These are phyloP conservation scores for Dryomyza anilis DNA, from an alignment of 2,888 invertebrate species.

Conservation along the genomic window DNA sequence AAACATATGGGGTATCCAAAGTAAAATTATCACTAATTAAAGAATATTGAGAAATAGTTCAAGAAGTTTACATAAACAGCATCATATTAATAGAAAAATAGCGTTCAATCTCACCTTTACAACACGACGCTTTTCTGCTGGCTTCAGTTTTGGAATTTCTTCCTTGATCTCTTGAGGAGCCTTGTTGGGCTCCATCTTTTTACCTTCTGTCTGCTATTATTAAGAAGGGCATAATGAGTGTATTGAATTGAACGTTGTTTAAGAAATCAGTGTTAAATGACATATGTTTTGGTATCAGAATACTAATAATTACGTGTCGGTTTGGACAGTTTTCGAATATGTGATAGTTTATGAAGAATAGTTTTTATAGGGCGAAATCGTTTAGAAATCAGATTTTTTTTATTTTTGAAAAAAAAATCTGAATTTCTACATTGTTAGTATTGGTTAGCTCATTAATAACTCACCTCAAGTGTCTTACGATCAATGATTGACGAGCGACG, in stretches of 20 bases:
- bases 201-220: conserved; percentile 45
- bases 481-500: conserved; percentile 54
- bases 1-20: too few relatives aligned
- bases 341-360: background rate
- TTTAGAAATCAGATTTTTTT: too few relatives aligned
- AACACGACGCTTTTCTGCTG: conserved; percentile 59
- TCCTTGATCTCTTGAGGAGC: conserved; percentile 65
- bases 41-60: too few relatives aligned
- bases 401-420: too few relatives aligned
- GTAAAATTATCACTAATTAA: too few relatives aligned
- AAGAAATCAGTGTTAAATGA: too few relatives aligned
- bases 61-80: too few relatives aligned
- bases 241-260: background rate
- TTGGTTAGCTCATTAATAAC: too few relatives aligned
- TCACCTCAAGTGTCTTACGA: conserved; percentile 53
- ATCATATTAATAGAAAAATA: too few relatives aligned
- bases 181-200: conserved; percentile 53
- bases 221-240: background rate
- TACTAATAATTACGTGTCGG: too few relatives aligned
- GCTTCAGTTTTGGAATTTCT: conserved; percentile 68
- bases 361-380: background rate
- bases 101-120: conserved; percentile 59
- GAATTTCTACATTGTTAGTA: too few relatives aligned
- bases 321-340: background rate
- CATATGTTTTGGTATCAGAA: too few relatives aligned